Evolutionary conservation across 2,113 vertebrate genomes (phyloP).

Genomic region (Microcebus ravelobensis): DNA sequence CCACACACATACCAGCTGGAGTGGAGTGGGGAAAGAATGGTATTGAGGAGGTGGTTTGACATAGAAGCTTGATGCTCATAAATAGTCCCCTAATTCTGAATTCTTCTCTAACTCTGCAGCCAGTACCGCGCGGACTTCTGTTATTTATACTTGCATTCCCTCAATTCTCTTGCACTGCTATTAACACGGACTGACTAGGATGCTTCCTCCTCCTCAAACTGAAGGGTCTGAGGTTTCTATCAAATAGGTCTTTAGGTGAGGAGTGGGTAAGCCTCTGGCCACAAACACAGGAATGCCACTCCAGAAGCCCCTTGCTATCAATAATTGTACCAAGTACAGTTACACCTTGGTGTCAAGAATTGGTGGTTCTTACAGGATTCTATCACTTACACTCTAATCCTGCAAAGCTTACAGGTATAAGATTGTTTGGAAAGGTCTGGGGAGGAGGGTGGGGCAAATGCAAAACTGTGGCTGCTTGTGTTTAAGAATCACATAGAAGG

Average conservation of each 20-base stretch:
- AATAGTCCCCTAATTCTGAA: background rate
- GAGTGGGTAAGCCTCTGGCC: background rate
- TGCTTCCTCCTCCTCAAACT: background rate
- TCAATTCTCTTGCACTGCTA: background rate
- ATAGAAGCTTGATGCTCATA: background rate
- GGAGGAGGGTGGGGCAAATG: background rate
- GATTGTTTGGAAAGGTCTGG: background rate
- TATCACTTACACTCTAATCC: background rate
- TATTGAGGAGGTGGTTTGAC: background rate
- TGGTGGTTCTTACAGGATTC: background rate
- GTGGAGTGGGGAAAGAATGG: background rate
- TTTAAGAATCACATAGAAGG: background rate
- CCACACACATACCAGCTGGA: background rate
- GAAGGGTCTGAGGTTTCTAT: background rate
- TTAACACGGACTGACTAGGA: no score
- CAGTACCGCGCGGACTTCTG: background rate
- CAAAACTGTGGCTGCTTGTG: background rate
- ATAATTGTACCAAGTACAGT: background rate
- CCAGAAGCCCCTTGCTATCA: background rate
- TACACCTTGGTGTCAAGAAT: background rate
- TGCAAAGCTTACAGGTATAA: background rate
- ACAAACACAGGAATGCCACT: background rate
- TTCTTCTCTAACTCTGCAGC: background rate
- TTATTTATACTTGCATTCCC: background rate
- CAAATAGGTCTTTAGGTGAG: background rate